Conservation (phyloP, 2,888 invertebrate genomes). For the Toxonevra muliebris region DNA sequence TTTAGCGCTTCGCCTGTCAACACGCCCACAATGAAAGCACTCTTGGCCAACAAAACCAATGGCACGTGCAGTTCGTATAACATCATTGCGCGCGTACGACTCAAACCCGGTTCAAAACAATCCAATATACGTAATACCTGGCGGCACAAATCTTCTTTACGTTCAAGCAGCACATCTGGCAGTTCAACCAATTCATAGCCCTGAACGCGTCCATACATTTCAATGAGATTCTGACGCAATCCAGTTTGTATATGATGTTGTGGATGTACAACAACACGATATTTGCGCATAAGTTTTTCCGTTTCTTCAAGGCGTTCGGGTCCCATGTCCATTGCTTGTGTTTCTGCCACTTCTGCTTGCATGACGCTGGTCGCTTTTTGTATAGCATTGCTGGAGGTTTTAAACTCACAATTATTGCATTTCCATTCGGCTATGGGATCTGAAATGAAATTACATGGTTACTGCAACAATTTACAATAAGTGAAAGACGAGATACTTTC, state of each 20-base stretch:
- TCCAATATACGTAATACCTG: constrained; percentile 75
- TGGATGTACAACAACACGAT: constrained; percentile 78
- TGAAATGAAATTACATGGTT: constrained; percentile 26
- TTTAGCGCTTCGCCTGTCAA: constrained; percentile 72
- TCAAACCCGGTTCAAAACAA: constrained; percentile 79
- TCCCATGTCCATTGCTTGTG: constrained; percentile 70
- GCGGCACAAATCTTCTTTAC: constrained; percentile 79
- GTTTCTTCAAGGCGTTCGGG: constrained; percentile 72
- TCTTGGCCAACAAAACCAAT: constrained; percentile 75
- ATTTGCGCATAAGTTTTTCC: constrained; percentile 72
- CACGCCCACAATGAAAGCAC: constrained; percentile 70
- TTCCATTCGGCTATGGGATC: constrained; percentile 56
- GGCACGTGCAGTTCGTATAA: constrained; percentile 85
- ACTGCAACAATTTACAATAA: neutral
- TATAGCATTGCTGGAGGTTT: constrained; percentile 71
- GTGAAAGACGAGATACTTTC: neutral
- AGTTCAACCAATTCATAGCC: constrained; percentile 78
- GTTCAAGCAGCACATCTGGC: constrained; percentile 76
- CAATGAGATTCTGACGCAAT: constrained; percentile 75
- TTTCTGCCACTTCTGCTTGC: constrained; percentile 73
- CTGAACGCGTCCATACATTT: constrained; percentile 78
- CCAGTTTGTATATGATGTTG: constrained; percentile 76
- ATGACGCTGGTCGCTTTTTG: constrained; percentile 72
- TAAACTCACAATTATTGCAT: constrained; percentile 70
- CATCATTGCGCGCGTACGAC: constrained; percentile 80